Base-by-base conservation (phyloP, 2,888 invertebrate genomes). In the Syrista parreyssii region DNA sequence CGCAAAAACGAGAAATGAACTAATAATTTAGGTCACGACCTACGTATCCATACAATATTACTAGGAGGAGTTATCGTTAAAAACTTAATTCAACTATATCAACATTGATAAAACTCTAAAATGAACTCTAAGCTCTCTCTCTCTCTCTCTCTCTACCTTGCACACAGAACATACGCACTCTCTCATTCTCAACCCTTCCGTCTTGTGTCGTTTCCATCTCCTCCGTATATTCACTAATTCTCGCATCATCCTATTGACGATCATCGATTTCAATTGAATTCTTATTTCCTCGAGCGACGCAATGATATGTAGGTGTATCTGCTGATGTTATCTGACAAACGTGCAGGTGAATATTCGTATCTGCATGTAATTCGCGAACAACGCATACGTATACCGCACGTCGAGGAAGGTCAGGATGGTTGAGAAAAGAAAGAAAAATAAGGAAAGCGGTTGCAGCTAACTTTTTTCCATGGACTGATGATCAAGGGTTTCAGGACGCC, bases 71-170 rank as follows among this genome's bases (percentile, higher is more conserved):
- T 77, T 75, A 78, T 76, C 75, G 78, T 79, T 84, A 83, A 84
- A 83, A 86, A 83, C 82, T 84, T 85, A 83, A 83, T 85, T 40
- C 75, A 79, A 78, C 73, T 83, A 55, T 55, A 88, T 84, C 82
- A 84, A 85, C 84, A 82, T 85, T 79, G 79, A 84, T 88, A 86
- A 86, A 89, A 87, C 80, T 87, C 82, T 85, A 86, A 85, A 86
- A 84, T 81, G 82, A 84, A 85, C 82, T 80, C 79, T 77, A 80
- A 82, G 78, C 80, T 81, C 77, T 80, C 74, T 80, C 34, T 35
- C 74, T 79, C 76, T 79, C 78, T 76, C 75, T 78, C 73, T 40
- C 15, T 40, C 55, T 55, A 55, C 23, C 55, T 23, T 2, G 23
- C 55, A 55, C 9, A 55, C 40, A 55, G 23, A 23, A 55, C 55